A percentile compares a stretch with the other conserved stretches of the same genome.
Evolutionary conservation across 2,888 invertebrate species (phyloP).

Genomic region (Odiellus spinosus): DNA sequence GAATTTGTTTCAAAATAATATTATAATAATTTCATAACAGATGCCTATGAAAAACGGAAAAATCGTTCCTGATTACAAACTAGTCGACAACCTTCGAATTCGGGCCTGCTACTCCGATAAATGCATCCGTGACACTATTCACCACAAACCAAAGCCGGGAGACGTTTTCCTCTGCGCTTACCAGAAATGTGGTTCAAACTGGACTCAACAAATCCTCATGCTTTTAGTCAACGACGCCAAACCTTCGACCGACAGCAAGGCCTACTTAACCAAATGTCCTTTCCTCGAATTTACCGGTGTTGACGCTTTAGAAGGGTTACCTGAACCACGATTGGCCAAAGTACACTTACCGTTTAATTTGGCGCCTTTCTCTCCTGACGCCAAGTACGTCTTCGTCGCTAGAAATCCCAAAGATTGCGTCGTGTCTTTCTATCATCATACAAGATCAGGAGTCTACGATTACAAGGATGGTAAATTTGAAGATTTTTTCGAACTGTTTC

Average conservation of each 20-base stretch:
- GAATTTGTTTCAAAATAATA: too few species aligned
- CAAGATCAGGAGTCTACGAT: conserved; percentile 5
- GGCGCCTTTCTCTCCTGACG: conserved; percentile 6
- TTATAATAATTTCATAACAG: too few species aligned
- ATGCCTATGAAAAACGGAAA: too few species aligned
- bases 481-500: conserved; percentile 30
- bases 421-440: conserved; percentile 32
- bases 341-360: conserved; percentile 23
- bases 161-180: conserved; percentile 10
- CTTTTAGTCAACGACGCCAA: conserved; percentile 5
- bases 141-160: conserved; percentile 4
- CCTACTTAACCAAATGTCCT: background rate
- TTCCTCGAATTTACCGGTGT: conserved; percentile 2
- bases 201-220: conserved; percentile 7
- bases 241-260: background rate
- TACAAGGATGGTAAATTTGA: conserved; percentile 19
- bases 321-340: conserved; percentile 9
- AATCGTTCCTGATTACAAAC: conserved; percentile 1
- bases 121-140: conserved; percentile 3
- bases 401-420: conserved; percentile 33
- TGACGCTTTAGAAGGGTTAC: background rate
- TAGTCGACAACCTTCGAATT: conserved; percentile 5
- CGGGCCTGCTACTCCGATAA: conserved; percentile 1
- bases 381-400: conserved; percentile 28
- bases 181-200: conserved; percentile 11